phyloP scores from a whole-genome alignment of 2,797 vertebrate genomes.

The Protosalanx chinensis region DNA sequence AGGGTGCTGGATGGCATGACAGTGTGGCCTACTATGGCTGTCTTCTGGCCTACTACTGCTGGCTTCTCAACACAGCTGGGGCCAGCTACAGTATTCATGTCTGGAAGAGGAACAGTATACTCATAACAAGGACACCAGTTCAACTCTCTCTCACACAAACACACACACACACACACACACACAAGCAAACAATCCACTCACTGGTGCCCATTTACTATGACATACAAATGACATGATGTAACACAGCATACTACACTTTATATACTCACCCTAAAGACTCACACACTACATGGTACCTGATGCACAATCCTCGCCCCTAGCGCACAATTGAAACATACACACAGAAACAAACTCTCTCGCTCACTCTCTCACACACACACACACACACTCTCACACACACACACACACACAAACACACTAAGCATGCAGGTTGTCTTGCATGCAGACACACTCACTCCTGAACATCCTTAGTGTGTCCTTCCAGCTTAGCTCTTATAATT shows the following conservation, averaged over 20 bases:
- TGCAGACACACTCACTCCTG: slow-evolving; percentile 14
- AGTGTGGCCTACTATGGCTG: slow-evolving; percentile 54
- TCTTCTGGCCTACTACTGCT: slow-evolving; percentile 62
- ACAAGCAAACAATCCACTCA: slow-evolving; percentile 3
- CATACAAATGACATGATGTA: slow-evolving; percentile 1
- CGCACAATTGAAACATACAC: neutral
- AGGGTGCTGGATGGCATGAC: slow-evolving; percentile 38
- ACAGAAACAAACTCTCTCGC: neutral
- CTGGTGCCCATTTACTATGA: neutral
- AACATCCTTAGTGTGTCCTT: neutral
- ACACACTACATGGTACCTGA: neutral
- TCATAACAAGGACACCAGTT: slow-evolving; percentile 4
- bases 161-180: slow-evolving; percentile 5
- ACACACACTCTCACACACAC: slow-evolving; percentile 52
- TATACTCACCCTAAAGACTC: slow-evolving; percentile 2
- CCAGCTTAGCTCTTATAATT: slow-evolving; percentile 41
- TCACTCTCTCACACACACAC: slow-evolving; percentile 39
- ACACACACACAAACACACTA: slow-evolving; percentile 18
- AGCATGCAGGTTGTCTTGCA: slow-evolving; percentile 6
- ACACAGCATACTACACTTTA: slow-evolving; percentile 3
- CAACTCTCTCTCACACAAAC: slow-evolving; percentile 19
- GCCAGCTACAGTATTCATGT: slow-evolving; percentile 59
- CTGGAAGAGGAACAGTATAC: slow-evolving; percentile 62
- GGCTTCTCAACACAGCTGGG: slow-evolving; percentile 60
- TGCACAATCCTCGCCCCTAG: neutral